Base-by-base conservation (phyloP, 2,888 invertebrate species). In the Drosophila nr. perissopoda region DNA sequence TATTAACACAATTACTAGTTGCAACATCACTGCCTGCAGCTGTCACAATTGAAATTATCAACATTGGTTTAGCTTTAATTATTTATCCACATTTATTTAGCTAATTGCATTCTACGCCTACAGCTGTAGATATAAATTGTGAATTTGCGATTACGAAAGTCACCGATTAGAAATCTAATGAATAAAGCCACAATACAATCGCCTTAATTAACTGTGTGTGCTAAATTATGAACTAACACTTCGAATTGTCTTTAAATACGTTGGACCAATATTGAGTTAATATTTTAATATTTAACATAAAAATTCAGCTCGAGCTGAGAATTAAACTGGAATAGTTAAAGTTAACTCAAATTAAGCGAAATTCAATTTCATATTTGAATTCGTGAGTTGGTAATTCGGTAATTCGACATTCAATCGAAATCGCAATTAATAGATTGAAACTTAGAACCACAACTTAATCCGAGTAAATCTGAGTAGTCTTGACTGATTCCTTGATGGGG, bases 1-100 rank as follows among this genome's bases (percentile, higher is more conserved):
- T 59, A 76, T 76, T 78, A 80, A 76, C 80, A 64, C 62, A 40
- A 40, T 67, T 62, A 71, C 49, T 56, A 64, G 36, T 57, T 66
- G 65, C 62, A 63, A 36, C 27, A 54, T 21, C 21, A 36, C 8
- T 6, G 62, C 63, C 66, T 56, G 54, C 38, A 62, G 70, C 61
- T 48, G 65, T 49, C 59, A 54, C 69, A 79, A 76, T 69, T 60
- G 54, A 66, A 60, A 65, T 63, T 21, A 83, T 71, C 66, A 79
- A 69, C 64, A 79, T 73, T 66, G 49, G 57, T 52, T 13, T 38
- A 34, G 54, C 49, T 34, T 70, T 72, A 66, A 76, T 79, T 74
- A 79, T 53, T 53, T 64, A 69, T 63, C 57, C 65, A 53, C 16
- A 67, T 58, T 25, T 25, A 8, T 16, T 25, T 16, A 63, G 13